Conservation (phyloP, 2,888 invertebrate genomes). For the Carpatolechia fugitivella region DNA sequence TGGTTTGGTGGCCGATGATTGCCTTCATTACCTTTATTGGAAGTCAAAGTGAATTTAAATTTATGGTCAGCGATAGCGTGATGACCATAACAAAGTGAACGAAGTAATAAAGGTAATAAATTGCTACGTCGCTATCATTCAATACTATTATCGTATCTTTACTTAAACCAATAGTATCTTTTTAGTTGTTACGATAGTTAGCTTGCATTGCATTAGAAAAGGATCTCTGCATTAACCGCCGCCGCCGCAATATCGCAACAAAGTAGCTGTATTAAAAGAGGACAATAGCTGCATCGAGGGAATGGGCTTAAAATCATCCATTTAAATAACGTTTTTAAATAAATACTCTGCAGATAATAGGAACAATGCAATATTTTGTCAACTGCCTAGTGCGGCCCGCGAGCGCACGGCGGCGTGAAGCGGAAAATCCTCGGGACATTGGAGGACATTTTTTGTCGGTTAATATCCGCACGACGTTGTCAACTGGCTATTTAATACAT, state of each 20-base stretch:
- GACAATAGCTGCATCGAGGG: conserved; percentile 68
- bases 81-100: conserved; percentile 72
- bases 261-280: conserved; percentile 61
- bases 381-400: conserved; percentile 72
- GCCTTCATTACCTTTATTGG: conserved; percentile 77
- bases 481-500: conserved; percentile 77
- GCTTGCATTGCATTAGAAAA: conserved; percentile 37
- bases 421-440: conserved; percentile 79
- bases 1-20: conserved; percentile 71
- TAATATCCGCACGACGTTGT: conserved; percentile 79
- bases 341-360: conserved; percentile 77
- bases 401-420: conserved; percentile 76
- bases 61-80: conserved; percentile 72
- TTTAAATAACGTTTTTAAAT: conserved; percentile 80
- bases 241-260: conserved; percentile 33
- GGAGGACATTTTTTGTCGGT: conserved; percentile 78
- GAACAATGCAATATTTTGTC: conserved; percentile 80
- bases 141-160: conserved; percentile 22
- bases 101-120: conserved; percentile 72
- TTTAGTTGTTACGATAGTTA: not conserved
- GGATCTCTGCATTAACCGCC: conserved; percentile 23
- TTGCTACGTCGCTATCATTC: conserved; percentile 54
- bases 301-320: conserved; percentile 77
- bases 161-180: not conserved
- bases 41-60: conserved; percentile 75